phyloP scores from a whole-genome alignment of 2,797 vertebrate species.

The Amphiprion clarkii region DNA sequence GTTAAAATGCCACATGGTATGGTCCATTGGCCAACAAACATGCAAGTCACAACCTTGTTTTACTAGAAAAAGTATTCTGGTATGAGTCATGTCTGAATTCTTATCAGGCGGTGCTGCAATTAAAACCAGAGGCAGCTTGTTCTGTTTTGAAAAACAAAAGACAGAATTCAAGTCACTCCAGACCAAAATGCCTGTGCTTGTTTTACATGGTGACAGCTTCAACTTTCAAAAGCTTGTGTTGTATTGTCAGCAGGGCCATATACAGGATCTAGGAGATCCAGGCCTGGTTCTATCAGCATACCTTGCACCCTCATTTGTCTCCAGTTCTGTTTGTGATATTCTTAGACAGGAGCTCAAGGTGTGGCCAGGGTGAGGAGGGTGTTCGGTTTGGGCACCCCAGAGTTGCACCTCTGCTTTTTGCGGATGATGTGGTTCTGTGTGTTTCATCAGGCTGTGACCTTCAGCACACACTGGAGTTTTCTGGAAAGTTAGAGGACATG shows the following conservation, averaged over 20 bases:
- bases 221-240: constrained; percentile 15
- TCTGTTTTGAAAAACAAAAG: constrained; percentile 41
- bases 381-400: no score
- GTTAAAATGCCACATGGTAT: constrained; percentile 46
- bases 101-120: constrained; percentile 31
- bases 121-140: constrained; percentile 48
- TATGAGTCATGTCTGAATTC: constrained; percentile 32
- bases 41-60: constrained; percentile 35
- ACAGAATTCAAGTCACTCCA: constrained; percentile 9
- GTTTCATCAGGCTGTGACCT: no score
- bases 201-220: constrained; percentile 29
- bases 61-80: constrained; percentile 8
- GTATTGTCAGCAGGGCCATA: neutral
- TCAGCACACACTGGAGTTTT: no score
- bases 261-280: neutral
- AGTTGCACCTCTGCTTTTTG: no score
- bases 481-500: no score
- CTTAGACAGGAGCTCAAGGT: no score
- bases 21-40: constrained; percentile 28
- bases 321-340: no score
- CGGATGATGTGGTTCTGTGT: no score
- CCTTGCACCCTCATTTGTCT: no score
- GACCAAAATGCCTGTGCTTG: constrained; percentile 31
- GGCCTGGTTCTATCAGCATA: no score
- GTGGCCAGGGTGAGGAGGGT: no score